Conservation (phyloP, 2,113 vertebrate species). For the Oophaga pumilio region DNA sequence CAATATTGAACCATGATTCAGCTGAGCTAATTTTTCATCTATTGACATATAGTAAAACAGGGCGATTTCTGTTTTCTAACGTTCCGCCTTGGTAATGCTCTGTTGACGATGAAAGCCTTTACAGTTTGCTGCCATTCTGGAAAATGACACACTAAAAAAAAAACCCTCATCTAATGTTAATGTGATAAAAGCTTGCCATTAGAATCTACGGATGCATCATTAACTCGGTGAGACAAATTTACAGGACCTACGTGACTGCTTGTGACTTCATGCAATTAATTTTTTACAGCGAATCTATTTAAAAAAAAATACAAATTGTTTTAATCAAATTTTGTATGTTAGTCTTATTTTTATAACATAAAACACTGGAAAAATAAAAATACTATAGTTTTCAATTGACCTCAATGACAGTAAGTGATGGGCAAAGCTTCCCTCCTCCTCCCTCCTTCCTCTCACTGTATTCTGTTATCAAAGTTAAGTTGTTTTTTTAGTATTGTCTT, state of each 20-base stretch:
- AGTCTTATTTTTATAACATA: too few relatives aligned
- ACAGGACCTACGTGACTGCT: conserved; percentile 5
- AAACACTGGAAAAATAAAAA: too few relatives aligned
- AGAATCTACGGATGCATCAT: conserved; percentile 34
- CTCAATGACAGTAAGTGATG: too few relatives aligned
- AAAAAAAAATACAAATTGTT: too few relatives aligned
- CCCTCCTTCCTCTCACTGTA: too few relatives aligned
- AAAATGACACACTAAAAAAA: background rate
- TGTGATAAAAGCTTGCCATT: conserved; percentile 39
- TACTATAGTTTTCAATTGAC: too few relatives aligned
- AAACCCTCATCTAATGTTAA: conserved; percentile 40
- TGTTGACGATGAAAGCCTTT: background rate
- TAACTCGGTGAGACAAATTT: background rate
- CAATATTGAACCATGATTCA: background rate
- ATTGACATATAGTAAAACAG: background rate
- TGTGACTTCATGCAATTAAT: background rate
- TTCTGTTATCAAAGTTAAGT: too few relatives aligned
- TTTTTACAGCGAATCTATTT: background rate
- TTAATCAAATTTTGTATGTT: too few relatives aligned
- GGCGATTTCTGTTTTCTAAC: conserved; percentile 18
- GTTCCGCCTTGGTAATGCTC: background rate
- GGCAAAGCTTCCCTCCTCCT: too few relatives aligned
- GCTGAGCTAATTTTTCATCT: background rate
- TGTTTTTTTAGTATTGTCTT: too few relatives aligned
- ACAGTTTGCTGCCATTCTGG: background rate